Conservation (phyloP, 2,113 vertebrate genomes). For the Amphiprion ocellaris region DNA sequence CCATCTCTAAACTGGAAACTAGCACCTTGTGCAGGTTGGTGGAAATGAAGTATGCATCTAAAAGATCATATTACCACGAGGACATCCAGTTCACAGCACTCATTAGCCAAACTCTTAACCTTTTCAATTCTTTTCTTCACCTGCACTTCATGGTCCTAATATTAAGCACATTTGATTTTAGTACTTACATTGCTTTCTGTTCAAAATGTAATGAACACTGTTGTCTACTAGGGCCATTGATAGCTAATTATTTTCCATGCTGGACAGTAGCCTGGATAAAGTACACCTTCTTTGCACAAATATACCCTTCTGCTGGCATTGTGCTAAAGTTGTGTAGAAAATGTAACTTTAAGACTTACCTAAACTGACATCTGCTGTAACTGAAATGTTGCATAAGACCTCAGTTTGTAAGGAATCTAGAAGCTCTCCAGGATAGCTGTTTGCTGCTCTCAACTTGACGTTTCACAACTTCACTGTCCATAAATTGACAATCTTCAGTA, state of each 20-base stretch:
- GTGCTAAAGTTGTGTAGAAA: background rate
- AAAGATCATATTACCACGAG: background rate
- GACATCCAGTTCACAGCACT: background rate
- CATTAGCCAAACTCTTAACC: background rate
- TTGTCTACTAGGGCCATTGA: background rate
- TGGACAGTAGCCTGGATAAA: background rate
- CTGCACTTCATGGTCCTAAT: background rate
- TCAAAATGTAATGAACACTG: background rate
- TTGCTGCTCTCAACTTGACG: constrained; percentile 19
- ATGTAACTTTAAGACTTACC: background rate
- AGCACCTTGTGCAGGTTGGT: too few relatives aligned
- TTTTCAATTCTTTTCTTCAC: background rate
- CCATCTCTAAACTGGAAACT: too few relatives aligned
- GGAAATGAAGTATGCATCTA: background rate
- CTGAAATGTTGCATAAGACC: background rate
- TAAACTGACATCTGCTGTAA: background rate
- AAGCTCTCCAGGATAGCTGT: constrained; percentile 3
- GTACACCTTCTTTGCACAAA: background rate
- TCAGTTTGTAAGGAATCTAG: constrained; percentile 9
- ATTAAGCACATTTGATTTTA: background rate
- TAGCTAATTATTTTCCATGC: too few relatives aligned
- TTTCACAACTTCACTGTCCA: background rate
- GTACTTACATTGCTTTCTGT: background rate
- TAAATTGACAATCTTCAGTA: background rate
- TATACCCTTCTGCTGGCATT: background rate